A percentile compares a stretch with the other conserved stretches of the same genome.
These are phyloP conservation scores for Malaclemys terrapin DNA, from an alignment of 2,113 vertebrate genomes.

Conservation along the genomic window DNA sequence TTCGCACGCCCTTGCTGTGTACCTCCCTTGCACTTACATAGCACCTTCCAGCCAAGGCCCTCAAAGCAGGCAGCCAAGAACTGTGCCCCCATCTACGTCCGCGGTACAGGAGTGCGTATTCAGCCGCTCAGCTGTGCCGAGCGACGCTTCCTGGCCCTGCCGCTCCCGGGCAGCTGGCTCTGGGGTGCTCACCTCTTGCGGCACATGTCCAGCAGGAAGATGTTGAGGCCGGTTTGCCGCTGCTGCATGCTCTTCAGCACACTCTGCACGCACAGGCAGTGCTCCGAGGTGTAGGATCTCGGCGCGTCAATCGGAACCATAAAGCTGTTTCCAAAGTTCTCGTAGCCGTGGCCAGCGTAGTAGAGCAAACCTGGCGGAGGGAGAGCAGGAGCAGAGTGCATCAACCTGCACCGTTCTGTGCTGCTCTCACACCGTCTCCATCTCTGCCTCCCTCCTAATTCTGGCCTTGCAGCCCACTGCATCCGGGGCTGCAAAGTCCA, in stretches of 20 bases:
- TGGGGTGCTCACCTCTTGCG: conserved; percentile 82
- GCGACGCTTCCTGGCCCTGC: fast-evolving
- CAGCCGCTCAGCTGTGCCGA: not conserved
- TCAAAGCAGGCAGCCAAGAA: too few relatives aligned
- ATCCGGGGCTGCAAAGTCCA: not conserved
- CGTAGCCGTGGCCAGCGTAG: conserved; percentile 89
- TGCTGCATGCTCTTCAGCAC: conserved; percentile 88
- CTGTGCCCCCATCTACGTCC: too few relatives aligned
- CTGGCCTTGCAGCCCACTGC: not conserved
- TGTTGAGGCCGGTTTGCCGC: conserved; percentile 85
- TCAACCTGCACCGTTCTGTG: not conserved
- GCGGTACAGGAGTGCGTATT: too few relatives aligned
- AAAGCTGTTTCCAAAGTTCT: conserved; percentile 92
- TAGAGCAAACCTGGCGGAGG: conserved; percentile 85
- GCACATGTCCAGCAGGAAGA: conserved; percentile 92
- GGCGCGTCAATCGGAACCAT: conserved; percentile 90
- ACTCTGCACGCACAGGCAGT: conserved; percentile 88
- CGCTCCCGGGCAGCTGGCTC: not conserved
- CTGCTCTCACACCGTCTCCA: not conserved
- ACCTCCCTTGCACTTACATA: too few relatives aligned
- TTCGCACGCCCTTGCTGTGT: too few relatives aligned
- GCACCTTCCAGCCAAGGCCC: not conserved
- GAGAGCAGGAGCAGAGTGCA: fast-evolving
- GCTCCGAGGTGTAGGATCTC: conserved; percentile 82
- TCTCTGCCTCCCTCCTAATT: not conserved